Evolutionary conservation across 2,797 vertebrate genomes (phyloP).

Genomic region (Trichosurus vulpecula): DNA sequence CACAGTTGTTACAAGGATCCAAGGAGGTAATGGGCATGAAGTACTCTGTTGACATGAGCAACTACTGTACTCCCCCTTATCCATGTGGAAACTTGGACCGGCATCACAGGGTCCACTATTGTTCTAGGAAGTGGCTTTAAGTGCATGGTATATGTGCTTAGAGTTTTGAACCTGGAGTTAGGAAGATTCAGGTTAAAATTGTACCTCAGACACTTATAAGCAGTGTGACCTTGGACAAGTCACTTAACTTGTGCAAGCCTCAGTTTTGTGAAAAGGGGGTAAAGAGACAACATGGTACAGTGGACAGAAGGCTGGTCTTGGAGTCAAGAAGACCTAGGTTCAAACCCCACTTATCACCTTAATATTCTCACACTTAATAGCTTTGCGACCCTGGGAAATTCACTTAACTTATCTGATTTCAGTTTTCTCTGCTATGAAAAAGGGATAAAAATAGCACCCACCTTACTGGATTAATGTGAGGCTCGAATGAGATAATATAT

Average conservation of each 20-base stretch:
- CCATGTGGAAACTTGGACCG: too few relatives aligned
- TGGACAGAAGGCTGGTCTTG: not conserved
- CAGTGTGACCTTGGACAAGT: not conserved
- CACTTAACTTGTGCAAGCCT: not conserved
- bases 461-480: not conserved
- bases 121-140: too few relatives aligned
- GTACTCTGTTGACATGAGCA: too few relatives aligned
- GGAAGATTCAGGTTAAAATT: too few relatives aligned
- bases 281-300: not conserved
- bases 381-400: too few relatives aligned
- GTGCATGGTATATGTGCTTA: too few relatives aligned
- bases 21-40: too few relatives aligned
- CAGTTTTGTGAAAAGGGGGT: not conserved
- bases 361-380: not conserved
- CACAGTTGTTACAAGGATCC: too few relatives aligned
- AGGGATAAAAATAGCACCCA: not conserved
- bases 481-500: not conserved
- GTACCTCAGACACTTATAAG: too few relatives aligned
- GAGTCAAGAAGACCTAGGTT: not conserved
- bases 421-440: not conserved
- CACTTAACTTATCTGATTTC: not conserved
- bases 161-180: too few relatives aligned
- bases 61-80: too few relatives aligned
- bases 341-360: not conserved
- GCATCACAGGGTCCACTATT: too few relatives aligned